Evolutionary conservation across 1,140 invertebrate genomes (phyloP).

Genomic region (Drosophila teissieri): DNA sequence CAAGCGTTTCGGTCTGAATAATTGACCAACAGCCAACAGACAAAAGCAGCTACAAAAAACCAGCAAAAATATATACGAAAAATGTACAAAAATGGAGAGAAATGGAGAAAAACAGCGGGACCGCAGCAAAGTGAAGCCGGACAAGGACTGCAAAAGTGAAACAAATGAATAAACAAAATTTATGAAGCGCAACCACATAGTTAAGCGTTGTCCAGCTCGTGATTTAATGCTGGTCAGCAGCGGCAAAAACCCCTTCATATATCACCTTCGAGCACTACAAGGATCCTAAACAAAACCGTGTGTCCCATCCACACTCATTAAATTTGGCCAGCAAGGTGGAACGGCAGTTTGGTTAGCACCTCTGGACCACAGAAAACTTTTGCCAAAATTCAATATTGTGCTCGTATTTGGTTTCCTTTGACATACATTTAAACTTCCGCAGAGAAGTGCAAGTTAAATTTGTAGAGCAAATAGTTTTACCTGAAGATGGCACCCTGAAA

Average conservation of each 20-base stretch:
- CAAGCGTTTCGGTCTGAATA: slow-evolving; percentile 76
- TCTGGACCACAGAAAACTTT: neutral
- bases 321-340: slow-evolving; percentile 18
- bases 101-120: slow-evolving; percentile 42
- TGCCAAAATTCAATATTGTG: too few species aligned
- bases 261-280: slow-evolving; percentile 10
- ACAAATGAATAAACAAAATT: slow-evolving; percentile 79
- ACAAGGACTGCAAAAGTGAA: slow-evolving; percentile 40
- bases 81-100: slow-evolving; percentile 18
- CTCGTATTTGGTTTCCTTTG: neutral
- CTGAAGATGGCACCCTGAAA: too few species aligned
- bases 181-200: slow-evolving; percentile 68
- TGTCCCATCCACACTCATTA: slow-evolving; percentile 20
- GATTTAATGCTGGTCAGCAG: slow-evolving; percentile 28
- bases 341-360: neutral
- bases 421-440: neutral
- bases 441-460: neutral
- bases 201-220: slow-evolving; percentile 60
- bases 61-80: slow-evolving; percentile 8
- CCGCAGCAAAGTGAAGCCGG: slow-evolving; percentile 65
- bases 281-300: slow-evolving; percentile 5
- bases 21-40: slow-evolving; percentile 70
- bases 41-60: slow-evolving; percentile 26
- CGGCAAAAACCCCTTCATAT: slow-evolving; percentile 11
- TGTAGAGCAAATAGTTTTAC: neutral